phyloP scores from a whole-genome alignment of 2,797 vertebrate genomes.

The Falco peregrinus region DNA sequence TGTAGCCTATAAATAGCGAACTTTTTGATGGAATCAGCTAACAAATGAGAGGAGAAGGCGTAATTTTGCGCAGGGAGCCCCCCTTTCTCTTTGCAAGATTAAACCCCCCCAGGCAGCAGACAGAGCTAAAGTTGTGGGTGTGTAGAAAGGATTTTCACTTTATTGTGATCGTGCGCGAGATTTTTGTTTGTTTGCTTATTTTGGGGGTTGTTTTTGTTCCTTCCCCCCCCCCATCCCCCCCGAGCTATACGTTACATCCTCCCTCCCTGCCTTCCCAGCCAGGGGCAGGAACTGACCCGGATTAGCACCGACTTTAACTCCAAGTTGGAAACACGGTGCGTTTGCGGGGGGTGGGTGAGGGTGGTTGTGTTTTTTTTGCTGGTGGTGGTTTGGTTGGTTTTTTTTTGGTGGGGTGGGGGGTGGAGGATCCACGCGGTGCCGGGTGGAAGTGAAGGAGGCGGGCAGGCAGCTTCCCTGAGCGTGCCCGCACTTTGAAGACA shows the following conservation, averaged over 20 bases:
- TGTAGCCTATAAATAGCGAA: conserved; percentile 82
- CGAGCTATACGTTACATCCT: not conserved
- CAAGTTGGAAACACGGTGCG: not conserved
- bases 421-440: not conserved
- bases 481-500: not conserved
- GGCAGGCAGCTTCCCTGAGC: not conserved
- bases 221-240: not conserved
- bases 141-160: conserved; percentile 22
- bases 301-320: conserved; percentile 2
- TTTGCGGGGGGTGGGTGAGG: not conserved
- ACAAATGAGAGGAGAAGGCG: conserved; percentile 79
- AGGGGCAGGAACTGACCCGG: not conserved
- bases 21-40: conserved; percentile 78
- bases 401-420: accelerated
- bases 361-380: no score
- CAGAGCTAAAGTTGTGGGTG: conserved; percentile 44
- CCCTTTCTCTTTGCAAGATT: conserved; percentile 64
- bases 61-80: conserved; percentile 72
- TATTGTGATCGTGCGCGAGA: not conserved
- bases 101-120: conserved; percentile 51
- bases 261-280: not conserved
- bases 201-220: not conserved
- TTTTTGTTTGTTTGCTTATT: conserved; percentile 51
- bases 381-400: no score
- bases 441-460: not conserved